Evolutionary conservation across 2,113 vertebrate genomes (phyloP).

Genomic region (Peromyscus polionotus): DNA sequence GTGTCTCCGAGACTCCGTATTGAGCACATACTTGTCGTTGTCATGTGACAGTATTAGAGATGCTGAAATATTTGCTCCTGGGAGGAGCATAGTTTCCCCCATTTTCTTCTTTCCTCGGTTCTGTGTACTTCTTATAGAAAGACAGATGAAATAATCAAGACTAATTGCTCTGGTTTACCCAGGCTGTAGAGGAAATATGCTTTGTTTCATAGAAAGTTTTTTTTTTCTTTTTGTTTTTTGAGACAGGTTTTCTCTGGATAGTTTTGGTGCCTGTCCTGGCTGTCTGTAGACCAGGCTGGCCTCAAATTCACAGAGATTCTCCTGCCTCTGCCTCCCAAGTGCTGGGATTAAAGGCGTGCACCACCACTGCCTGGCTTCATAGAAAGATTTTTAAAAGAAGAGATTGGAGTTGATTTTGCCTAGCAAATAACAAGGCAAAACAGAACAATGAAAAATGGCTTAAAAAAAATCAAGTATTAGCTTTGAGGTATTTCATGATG

Average conservation of each 20-base stretch:
- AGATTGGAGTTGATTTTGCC: slow-evolving; percentile 72
- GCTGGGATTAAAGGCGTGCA: too few relatives aligned
- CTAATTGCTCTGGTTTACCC: neutral
- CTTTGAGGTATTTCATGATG: slow-evolving; percentile 80
- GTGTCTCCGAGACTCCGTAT: slow-evolving; percentile 27
- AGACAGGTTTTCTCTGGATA: too few relatives aligned
- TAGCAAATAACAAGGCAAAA: slow-evolving; percentile 71
- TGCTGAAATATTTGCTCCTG: slow-evolving; percentile 39
- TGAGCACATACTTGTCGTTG: neutral
- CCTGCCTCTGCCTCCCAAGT: too few relatives aligned
- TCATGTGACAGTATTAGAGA: neutral
- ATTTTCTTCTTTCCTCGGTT: slow-evolving; percentile 29
- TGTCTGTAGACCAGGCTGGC: too few relatives aligned
- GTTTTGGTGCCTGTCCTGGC: too few relatives aligned
- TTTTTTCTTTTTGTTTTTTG: neutral
- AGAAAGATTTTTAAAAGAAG: slow-evolving; percentile 62
- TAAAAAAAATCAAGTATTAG: slow-evolving; percentile 54
- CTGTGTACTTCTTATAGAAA: slow-evolving; percentile 11
- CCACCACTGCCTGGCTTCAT: slow-evolving; percentile 44
- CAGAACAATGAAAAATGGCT: slow-evolving; percentile 31
- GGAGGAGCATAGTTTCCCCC: slow-evolving; percentile 41
- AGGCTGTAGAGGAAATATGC: neutral
- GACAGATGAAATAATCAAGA: neutral
- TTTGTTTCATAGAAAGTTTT: slow-evolving; percentile 63
- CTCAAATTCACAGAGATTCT: too few relatives aligned